phyloP scores from a whole-genome alignment of 2,888 invertebrate genomes.

The Brachyptera putata region DNA sequence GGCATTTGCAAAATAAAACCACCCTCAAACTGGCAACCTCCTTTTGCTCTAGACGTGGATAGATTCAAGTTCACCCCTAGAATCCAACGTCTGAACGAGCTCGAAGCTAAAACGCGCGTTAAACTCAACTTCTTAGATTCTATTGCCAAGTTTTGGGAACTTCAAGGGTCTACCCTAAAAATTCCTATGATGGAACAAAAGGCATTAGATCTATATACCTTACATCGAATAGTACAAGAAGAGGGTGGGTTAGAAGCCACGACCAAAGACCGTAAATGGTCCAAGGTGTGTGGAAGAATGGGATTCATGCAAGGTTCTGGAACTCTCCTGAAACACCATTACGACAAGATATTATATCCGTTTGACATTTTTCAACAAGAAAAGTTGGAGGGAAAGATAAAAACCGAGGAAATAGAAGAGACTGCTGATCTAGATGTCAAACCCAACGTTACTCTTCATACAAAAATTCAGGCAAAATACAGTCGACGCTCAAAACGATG shows the following conservation, averaged over 20 bases:
- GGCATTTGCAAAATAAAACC: conserved; percentile 30
- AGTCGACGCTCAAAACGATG: not conserved
- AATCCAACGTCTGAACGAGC: conserved; percentile 92
- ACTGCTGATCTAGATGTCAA: too few species aligned
- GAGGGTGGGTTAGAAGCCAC: conserved; percentile 85
- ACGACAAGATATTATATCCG: conserved; percentile 88
- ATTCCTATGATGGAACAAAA: conserved; percentile 93
- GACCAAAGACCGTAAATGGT: conserved; percentile 89
- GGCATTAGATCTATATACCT: conserved; percentile 84
- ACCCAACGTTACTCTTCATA: too few species aligned
- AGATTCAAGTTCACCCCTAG: conserved; percentile 93
- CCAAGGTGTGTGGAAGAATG: conserved; percentile 79
- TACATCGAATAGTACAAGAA: conserved; percentile 80
- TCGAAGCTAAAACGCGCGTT: conserved; percentile 95
- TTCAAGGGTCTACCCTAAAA: conserved; percentile 86
- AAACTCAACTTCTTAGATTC: conserved; percentile 96
- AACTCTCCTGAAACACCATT: conserved; percentile 81
- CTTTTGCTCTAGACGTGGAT: conserved; percentile 96
- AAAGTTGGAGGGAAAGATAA: conserved; percentile 45
- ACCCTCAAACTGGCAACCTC: conserved; percentile 79
- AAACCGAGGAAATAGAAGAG: not conserved
- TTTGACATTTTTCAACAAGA: conserved; percentile 89
- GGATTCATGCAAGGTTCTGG: conserved; percentile 84
- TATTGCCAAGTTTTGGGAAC: conserved; percentile 97
- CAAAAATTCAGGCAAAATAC: not conserved